Conservation (phyloP, 2,797 vertebrate genomes). For the Crypturellus tataupa region DNA sequence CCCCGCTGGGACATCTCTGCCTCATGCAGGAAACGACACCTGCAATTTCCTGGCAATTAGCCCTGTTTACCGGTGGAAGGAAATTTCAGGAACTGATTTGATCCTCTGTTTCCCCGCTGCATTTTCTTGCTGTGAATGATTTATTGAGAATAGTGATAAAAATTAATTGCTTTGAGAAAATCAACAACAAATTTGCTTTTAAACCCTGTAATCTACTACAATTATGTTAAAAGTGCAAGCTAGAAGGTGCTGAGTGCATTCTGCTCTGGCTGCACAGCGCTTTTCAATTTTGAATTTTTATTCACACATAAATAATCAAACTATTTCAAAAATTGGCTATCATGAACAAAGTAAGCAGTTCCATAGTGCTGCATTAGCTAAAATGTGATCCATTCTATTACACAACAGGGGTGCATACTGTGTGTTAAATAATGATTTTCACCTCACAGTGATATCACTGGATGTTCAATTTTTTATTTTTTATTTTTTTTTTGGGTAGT, state of each 20-base stretch:
- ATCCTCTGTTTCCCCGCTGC: not conserved
- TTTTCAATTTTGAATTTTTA: not conserved
- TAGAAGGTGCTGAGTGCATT: not conserved
- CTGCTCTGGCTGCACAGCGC: not conserved
- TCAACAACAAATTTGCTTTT: not conserved
- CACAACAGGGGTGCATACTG: not conserved
- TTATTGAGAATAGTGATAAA: not conserved
- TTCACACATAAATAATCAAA: not conserved
- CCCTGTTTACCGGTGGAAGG: not conserved
- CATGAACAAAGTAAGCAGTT: not conserved
- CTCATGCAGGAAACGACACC: not conserved
- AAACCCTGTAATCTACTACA: not conserved
- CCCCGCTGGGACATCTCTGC: not conserved
- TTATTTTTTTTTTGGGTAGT: not conserved
- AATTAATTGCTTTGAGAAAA: conserved; percentile 24
- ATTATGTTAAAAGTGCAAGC: not conserved
- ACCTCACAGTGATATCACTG: not conserved
- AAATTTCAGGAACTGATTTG: not conserved
- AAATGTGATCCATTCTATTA: not conserved
- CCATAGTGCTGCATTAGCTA: not conserved
- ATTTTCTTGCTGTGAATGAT: not conserved
- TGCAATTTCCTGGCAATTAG: not conserved
- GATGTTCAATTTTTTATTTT: not conserved
- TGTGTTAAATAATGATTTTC: not conserved
- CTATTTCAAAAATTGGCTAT: not conserved